Evolutionary conservation across 1,140 invertebrate genomes (phyloP).

Genomic region (Sarcophaga peregrina): DNA sequence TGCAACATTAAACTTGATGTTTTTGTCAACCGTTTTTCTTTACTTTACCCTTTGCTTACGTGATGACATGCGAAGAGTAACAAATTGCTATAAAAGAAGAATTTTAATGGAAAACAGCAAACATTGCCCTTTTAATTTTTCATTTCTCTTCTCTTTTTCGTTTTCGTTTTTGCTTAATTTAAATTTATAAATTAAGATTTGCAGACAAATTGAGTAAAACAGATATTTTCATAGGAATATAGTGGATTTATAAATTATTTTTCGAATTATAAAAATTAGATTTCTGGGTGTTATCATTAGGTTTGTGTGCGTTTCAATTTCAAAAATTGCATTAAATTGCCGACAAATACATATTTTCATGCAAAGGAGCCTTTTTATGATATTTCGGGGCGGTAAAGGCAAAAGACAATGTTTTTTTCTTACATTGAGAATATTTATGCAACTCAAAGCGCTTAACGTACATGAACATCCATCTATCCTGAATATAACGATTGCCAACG

Average conservation of each 20-base stretch:
- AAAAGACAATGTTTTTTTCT: background rate
- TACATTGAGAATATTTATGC: slow-evolving; percentile 17
- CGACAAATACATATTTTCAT: background rate
- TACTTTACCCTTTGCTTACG: background rate
- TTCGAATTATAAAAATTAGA: too few relatives aligned
- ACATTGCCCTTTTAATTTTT: background rate
- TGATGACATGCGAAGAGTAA: background rate
- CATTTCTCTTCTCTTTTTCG: too few relatives aligned
- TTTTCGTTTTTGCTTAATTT: too few relatives aligned
- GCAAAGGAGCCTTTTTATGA: background rate
- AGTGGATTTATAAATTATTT: too few relatives aligned
- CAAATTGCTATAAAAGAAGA: background rate
- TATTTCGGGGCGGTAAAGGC: background rate
- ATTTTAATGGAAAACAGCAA: slow-evolving; percentile 23
- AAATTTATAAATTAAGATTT: too few relatives aligned
- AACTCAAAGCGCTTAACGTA: background rate
- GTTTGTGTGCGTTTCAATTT: background rate
- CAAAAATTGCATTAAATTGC: slow-evolving; percentile 23
- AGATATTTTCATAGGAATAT: too few relatives aligned
- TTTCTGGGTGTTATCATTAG: background rate
- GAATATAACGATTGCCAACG: background rate
- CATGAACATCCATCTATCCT: background rate
- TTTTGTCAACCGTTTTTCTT: background rate
- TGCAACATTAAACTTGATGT: background rate
- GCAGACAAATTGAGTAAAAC: too few relatives aligned